Conservation (phyloP, 2,113 vertebrate species). For the Bagarius yarrelli region DNA sequence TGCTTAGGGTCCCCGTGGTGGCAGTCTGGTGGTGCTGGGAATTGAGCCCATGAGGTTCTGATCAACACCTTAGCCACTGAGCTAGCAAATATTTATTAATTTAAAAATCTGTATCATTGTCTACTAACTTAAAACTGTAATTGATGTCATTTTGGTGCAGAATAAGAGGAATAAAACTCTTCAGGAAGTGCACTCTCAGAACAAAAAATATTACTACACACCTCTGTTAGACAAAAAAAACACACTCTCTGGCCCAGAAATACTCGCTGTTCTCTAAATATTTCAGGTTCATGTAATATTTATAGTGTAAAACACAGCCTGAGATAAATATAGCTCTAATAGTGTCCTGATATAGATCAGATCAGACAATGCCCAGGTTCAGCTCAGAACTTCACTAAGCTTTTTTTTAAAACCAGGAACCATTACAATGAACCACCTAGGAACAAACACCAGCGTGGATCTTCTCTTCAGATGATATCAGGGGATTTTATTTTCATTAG, state of each 20-base stretch:
- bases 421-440: no score
- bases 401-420: background rate
- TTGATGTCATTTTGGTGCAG: no score
- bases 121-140: no score
- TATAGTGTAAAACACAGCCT: background rate
- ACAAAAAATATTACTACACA: background rate
- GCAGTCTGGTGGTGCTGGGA: no score
- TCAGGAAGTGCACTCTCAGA: no score
- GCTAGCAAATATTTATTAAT: no score
- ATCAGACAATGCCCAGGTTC: background rate
- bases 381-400: background rate
- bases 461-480: background rate
- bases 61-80: no score
- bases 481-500: background rate
- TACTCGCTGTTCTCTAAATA: background rate
- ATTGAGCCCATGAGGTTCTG: no score
- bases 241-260: background rate
- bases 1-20: no score
- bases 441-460: slow-evolving; percentile 30
- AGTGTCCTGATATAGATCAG: background rate
- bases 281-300: background rate
- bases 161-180: no score
- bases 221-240: background rate
- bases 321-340: slow-evolving; percentile 19
- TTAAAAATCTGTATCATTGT: no score